phyloP scores from a whole-genome alignment of 1,140 invertebrate genomes.

The Whitmania pigra region DNA sequence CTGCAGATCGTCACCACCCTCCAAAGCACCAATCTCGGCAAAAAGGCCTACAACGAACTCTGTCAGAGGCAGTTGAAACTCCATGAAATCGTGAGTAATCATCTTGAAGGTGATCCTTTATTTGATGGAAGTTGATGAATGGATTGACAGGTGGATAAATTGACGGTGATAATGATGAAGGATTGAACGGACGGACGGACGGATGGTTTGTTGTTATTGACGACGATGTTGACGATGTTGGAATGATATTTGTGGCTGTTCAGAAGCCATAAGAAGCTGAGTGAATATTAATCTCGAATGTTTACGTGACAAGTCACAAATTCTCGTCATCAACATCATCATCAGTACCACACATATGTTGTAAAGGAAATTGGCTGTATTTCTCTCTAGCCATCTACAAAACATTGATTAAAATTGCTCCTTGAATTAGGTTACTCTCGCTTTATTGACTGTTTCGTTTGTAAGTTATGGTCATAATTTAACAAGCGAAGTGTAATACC shows the following conservation, averaged over 20 bases:
- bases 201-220: no score
- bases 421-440: no score
- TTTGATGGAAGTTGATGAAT: constrained; percentile 7
- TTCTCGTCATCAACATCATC: neutral
- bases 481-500: no score
- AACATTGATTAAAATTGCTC: no score
- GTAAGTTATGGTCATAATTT: no score
- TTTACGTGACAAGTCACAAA: neutral
- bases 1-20: constrained; percentile 67
- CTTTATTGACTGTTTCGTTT: no score
- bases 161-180: no score
- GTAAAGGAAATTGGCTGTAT: neutral
- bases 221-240: neutral
- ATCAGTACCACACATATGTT: neutral
- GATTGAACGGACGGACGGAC: neutral
- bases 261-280: no score
- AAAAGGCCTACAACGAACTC: constrained; percentile 56
- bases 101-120: neutral
- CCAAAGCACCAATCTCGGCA: constrained; percentile 59
- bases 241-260: no score
- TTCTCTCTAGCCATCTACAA: no score
- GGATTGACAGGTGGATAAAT: neutral
- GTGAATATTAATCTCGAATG: neutral
- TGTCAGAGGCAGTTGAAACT: constrained; percentile 63
- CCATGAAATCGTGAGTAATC: constrained; percentile 55